phyloP scores from a whole-genome alignment of 2,888 invertebrate species.

The Tenthredo livida region DNA sequence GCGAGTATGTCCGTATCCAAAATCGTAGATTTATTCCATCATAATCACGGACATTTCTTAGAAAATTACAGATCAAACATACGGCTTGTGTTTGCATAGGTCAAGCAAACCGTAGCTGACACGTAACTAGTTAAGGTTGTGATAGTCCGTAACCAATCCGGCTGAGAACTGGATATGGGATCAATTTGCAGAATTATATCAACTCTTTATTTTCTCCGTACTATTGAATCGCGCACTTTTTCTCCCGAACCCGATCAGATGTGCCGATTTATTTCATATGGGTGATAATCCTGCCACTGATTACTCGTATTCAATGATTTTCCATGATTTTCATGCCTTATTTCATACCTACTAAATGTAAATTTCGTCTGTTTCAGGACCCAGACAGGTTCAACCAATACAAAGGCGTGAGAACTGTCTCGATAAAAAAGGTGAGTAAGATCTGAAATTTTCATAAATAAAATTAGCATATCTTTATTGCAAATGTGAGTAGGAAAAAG shows the following conservation, averaged over 20 bases:
- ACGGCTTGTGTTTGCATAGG: background rate
- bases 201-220: background rate
- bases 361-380: constrained; percentile 41
- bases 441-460: background rate
- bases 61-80: background rate
- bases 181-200: background rate
- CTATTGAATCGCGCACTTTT: background rate
- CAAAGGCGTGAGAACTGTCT: constrained; percentile 89
- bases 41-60: background rate
- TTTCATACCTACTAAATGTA: background rate
- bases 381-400: constrained; percentile 76
- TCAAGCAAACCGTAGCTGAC: background rate
- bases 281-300: background rate
- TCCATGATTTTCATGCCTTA: background rate
- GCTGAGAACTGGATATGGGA: background rate
- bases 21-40: background rate
- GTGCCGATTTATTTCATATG: background rate
- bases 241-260: background rate
- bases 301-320: background rate
- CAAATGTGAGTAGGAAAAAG: background rate
- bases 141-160: background rate
- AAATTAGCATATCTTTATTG: background rate
- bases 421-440: constrained; percentile 89
- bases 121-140: background rate
- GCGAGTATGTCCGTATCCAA: background rate